phyloP scores from a whole-genome alignment of 2,888 invertebrate genomes.

The Zelleria hepariella region DNA sequence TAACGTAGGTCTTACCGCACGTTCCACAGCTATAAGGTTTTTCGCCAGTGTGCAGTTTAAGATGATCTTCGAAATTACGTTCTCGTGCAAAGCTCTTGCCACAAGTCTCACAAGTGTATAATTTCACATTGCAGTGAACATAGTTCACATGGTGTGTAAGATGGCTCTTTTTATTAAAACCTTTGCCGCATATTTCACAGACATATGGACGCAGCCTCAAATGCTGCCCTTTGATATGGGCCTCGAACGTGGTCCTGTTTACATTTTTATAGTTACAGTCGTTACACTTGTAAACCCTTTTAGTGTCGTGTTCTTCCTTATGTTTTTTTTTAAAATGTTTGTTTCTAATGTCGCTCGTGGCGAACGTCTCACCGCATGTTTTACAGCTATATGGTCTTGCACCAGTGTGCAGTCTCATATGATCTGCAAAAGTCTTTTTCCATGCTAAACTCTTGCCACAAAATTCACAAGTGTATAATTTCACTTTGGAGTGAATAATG shows the following conservation, averaged over 20 bases:
- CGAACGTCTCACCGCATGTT: conserved; percentile 27
- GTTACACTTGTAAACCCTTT: conserved; percentile 25
- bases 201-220: conserved; percentile 29
- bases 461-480: conserved; percentile 35
- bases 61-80: conserved; percentile 37
- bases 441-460: conserved; percentile 38
- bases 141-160: conserved; percentile 30
- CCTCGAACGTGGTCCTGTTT: conserved; percentile 33
- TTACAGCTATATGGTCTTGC: conserved; percentile 19
- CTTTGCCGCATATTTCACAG: conserved; percentile 36
- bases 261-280: conserved; percentile 30
- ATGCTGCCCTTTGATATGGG: conserved; percentile 41
- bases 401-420: conserved; percentile 37
- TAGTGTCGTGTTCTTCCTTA: conserved; percentile 17
- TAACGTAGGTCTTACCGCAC: conserved; percentile 30
- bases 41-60: conserved; percentile 34
- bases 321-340: conserved; percentile 45
- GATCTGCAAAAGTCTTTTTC: conserved; percentile 36
- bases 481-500: conserved; percentile 23
- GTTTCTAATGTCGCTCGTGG: conserved; percentile 36
- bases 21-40: conserved; percentile 18
- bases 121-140: conserved; percentile 25
- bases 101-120: conserved; percentile 40
- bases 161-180: conserved; percentile 41
- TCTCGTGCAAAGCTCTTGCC: conserved; percentile 34